Evolutionary conservation across 53 echinoderm and acorn worm species (phyloP).

Genomic region (Apostichopus leukothele): DNA sequence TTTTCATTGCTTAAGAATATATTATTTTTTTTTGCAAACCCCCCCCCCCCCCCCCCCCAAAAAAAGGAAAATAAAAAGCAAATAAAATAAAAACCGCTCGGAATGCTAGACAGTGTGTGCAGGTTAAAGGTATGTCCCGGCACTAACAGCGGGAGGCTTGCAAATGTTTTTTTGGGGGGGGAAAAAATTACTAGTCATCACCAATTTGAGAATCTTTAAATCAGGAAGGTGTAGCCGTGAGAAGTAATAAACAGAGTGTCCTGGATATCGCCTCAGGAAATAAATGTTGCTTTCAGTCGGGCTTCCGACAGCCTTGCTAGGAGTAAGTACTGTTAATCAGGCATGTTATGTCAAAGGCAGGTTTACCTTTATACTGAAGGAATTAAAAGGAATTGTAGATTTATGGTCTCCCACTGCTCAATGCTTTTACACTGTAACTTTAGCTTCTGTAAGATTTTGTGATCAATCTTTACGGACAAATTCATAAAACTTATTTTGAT

Average conservation of each 20-base stretch:
- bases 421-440: no score
- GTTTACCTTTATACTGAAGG: background rate
- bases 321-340: background rate
- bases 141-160: no score
- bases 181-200: background rate
- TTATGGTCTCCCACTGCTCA: background rate
- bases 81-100: no score
- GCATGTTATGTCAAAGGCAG: background rate
- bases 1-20: no score
- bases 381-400: background rate
- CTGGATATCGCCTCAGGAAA: background rate
- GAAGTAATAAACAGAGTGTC: background rate
- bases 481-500: no score
- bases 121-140: no score
- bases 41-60: no score
- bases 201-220: background rate
- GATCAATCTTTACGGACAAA: no score
- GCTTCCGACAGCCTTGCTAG: background rate
- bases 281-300: background rate
- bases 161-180: background rate
- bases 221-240: background rate
- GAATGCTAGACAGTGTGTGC: no score
- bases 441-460: no score
- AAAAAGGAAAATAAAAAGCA: no score
- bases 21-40: no score